Base-by-base conservation (phyloP, 2,113 vertebrate genomes). In the Machaerirhynchus nigripectus region DNA sequence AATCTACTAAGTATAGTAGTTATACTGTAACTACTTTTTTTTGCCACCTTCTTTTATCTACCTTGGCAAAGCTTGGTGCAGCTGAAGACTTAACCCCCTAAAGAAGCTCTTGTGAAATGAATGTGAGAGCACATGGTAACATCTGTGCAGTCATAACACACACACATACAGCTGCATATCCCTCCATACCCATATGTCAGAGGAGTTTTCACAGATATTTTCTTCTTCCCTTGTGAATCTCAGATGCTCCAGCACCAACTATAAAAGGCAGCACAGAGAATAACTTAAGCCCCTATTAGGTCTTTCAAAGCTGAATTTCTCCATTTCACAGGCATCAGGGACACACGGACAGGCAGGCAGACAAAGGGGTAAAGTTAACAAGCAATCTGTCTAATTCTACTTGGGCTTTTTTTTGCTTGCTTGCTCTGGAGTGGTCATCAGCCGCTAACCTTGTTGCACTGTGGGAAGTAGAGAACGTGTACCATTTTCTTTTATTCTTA, bases 301-400 rank as follows among this genome's bases (percentile, higher is more conserved):
- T 69, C 70, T 70, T 95, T 92, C 75, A 65, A 60, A 89, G 70
- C 56, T 79, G 21, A 75, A 78, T 87, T 81, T 90, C 55, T 97
- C 67, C 68, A 64, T 96, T 87, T 77, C 59, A 53, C 40, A 65
- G 53, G 28, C 33, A 74, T 63, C 55, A 89, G 82, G 93, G 76
- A 61, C 46, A 46, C n/a, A 64, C 3, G 4, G 33, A 82, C 30
- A 83, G 22, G 53, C 44, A 69, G 87, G 75, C 61, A 83, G 80
- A 73, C 44, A 69, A 83, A 87, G 35, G 22, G 30, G 47, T 73
- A 52, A 94, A 64, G 69, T 71, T 95, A 93, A 93, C 35, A 78
- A 83, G 70, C 64, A 78, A 42, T 55, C 30, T 63, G 15, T 80
- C 63, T 78, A 64, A 94, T 92, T 84, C 70, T 69, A 0, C 40